Evolutionary conservation across 1,140 invertebrate species (phyloP).

Genomic region (Heliconius nattereri): DNA sequence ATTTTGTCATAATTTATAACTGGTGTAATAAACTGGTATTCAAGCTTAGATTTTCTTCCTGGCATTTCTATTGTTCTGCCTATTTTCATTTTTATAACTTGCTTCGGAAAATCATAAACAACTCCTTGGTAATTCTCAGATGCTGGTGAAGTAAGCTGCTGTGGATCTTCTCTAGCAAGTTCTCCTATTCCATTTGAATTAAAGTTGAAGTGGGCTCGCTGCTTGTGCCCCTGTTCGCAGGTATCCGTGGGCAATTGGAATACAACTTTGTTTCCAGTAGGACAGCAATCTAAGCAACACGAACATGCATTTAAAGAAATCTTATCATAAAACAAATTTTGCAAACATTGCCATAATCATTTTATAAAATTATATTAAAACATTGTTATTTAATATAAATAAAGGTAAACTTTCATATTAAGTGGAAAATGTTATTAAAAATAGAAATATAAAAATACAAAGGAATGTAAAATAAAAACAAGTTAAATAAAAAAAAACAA

Average conservation of each 20-base stretch:
- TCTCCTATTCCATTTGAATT: constrained; percentile 67
- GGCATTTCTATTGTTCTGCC: constrained; percentile 68
- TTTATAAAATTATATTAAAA: not conserved
- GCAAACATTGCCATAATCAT: not conserved
- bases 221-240: constrained; percentile 64
- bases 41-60: constrained; percentile 67
- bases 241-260: constrained; percentile 70
- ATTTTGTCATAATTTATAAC: constrained; percentile 51
- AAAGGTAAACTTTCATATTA: too few relatives aligned
- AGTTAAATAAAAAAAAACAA: not conserved
- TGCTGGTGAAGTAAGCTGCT: constrained; percentile 54
- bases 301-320: constrained; percentile 39
- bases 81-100: constrained; percentile 73
- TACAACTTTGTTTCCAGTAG: constrained; percentile 71
- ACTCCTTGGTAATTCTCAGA: constrained; percentile 61
- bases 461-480: not conserved
- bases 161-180: constrained; percentile 63
- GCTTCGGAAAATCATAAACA: constrained; percentile 65
- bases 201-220: constrained; percentile 68
- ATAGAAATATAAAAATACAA: not conserved
- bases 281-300: constrained; percentile 73
- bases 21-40: constrained; percentile 74
- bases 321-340: not conserved
- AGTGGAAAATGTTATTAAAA: too few relatives aligned
- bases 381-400: too few relatives aligned